Evolutionary conservation across 2,888 invertebrate genomes (phyloP), one percentile per base, ranked within the genome.

Genomic region (Stenurella melanura): DNA sequence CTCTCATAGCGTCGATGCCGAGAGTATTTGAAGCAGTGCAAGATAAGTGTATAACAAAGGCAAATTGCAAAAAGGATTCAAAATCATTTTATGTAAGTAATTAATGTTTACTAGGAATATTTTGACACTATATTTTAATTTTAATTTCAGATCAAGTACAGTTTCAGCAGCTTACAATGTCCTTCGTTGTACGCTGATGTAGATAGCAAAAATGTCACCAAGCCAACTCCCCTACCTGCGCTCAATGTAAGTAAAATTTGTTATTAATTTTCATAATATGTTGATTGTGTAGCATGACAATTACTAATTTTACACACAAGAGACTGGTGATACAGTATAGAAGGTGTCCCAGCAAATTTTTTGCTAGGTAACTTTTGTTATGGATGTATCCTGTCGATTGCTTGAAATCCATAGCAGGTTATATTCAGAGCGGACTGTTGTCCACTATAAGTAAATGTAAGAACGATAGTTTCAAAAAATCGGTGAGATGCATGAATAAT

Each of bases 1-100:
- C 95, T 0, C 90, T 96, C 15, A 95, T 96, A 67, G 95, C 95
- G 0, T 93, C 94, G 60, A 95, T 96, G 95, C 95, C 96, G 0
- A 91, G 92, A 73, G 96, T 96, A 0, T 95, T 95, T 82, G 95
- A 95, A 89, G 94, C 95, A 0, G 95, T 96, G 0, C 95, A 95
- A 86, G 95, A 96, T 83, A 94, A 94, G 85, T 95, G 95, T 85
- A 96, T 96, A 70, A 94, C 94, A 0, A 96, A 95, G 86, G 95
- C 96, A 0, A 95, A 95, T 86, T 95, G 95, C 89, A 96, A 95
- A 86, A 95, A 95, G 88, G 96, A 96, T 86, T 95, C 95, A 0
- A 96, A 96, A 86, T 94, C 94, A 78, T 96, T 95, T 88, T 95
- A 95, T 86, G 96, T 96, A 91, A 67, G 67, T 15, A 63, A 4